Evolutionary conservation across 1,140 invertebrate species (phyloP).

Genomic region (Grapholita molesta): DNA sequence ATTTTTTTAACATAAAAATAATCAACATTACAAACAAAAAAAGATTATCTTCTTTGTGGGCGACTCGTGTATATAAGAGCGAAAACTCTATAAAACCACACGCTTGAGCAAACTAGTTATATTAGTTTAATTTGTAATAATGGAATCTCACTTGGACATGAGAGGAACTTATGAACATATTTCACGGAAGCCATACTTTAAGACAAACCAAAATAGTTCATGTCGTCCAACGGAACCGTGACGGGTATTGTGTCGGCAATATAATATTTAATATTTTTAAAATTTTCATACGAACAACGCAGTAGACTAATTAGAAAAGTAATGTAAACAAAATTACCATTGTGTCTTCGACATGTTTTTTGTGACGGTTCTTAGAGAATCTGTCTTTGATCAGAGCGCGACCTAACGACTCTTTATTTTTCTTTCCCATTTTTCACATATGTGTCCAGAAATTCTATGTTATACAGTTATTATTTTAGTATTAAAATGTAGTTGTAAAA

Average conservation of each 20-base stretch:
- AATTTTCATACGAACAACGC: background rate
- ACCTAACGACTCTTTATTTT: constrained; percentile 82
- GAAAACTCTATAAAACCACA: too few species aligned
- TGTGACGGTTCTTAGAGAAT: constrained; percentile 80
- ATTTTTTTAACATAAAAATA: background rate
- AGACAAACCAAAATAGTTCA: too few species aligned
- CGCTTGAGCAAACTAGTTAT: too few species aligned
- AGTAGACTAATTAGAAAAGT: constrained; percentile 6
- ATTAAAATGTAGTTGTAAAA: background rate
- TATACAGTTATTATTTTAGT: background rate
- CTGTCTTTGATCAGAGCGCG: constrained; percentile 87
- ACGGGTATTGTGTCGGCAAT: background rate
- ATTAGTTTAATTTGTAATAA: too few species aligned
- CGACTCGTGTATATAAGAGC: too few species aligned
- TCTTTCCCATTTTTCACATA: constrained; percentile 80
- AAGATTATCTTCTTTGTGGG: too few species aligned
- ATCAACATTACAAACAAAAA: background rate
- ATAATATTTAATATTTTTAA: background rate
- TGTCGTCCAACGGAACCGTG: background rate
- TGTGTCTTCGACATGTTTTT: constrained; percentile 80
- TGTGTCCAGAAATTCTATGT: background rate
- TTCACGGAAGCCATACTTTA: too few species aligned
- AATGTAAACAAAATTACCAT: constrained; percentile 75
- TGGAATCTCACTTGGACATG: too few species aligned
- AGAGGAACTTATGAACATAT: too few species aligned